Percentiles rank a stretch among this genome's conserved stretches.
These are phyloP conservation scores for Mus pahari DNA, from an alignment of 2,113 vertebrate genomes.

Conservation along the genomic window DNA sequence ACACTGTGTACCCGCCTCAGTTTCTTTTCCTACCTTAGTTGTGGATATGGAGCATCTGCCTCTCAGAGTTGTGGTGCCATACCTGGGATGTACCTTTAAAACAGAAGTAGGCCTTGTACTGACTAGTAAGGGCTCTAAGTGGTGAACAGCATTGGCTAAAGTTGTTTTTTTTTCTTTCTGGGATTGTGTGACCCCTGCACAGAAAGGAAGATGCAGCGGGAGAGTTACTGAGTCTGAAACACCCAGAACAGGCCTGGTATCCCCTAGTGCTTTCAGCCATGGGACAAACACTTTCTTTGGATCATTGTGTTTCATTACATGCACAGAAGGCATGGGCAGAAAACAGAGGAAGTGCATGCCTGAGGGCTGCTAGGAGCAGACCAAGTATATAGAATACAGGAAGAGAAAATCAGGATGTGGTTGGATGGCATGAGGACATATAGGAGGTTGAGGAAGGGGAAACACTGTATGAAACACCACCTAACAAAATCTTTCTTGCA, in stretches of 20 bases:
- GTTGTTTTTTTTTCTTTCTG: background rate
- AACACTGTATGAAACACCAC: background rate
- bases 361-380: background rate
- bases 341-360: background rate
- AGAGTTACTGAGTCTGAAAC: background rate
- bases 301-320: background rate
- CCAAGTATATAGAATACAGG: background rate
- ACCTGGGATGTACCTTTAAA: no score
- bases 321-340: background rate
- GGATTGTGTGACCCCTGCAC: background rate
- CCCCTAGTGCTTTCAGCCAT: background rate
- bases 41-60: background rate
- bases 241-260: fast-evolving
- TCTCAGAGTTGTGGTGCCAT: background rate
- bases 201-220: background rate
- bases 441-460: background rate
- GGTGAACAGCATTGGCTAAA: background rate
- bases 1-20: background rate
- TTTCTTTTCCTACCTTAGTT: background rate
- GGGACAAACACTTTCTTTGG: background rate
- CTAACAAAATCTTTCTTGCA: background rate
- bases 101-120: background rate
- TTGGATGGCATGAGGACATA: background rate
- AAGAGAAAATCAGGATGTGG: background rate
- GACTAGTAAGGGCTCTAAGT: background rate